Evolutionary conservation across 2,888 invertebrate species (phyloP).

Genomic region (Venustoraphidia nigricollis): DNA sequence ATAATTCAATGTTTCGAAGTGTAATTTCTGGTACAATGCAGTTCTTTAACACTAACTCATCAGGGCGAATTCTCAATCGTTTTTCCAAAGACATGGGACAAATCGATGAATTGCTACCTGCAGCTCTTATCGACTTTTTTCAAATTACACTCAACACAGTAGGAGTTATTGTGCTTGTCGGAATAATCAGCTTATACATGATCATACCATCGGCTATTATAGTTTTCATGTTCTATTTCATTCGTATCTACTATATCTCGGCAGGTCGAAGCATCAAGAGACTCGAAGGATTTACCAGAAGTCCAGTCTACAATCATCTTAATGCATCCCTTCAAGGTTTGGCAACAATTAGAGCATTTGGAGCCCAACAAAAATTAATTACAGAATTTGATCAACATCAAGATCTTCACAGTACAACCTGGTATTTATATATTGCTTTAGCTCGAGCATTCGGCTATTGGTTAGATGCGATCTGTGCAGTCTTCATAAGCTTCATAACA

Average conservation of each 20-base stretch:
- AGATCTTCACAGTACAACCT: conserved; percentile 50
- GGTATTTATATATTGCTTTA: conserved; percentile 52
- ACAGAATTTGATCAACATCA: conserved; percentile 40
- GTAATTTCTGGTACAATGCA: conserved; percentile 47
- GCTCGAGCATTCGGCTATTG: conserved; percentile 59
- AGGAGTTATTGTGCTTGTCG: conserved; percentile 60
- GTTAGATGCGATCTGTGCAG: conserved; percentile 50
- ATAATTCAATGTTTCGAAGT: conserved; percentile 56
- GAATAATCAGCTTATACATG: conserved; percentile 51
- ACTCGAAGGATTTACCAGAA: conserved; percentile 54
- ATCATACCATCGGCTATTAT: conserved; percentile 50
- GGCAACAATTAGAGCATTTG: conserved; percentile 54
- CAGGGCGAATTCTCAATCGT: conserved; percentile 48
- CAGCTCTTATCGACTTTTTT: conserved; percentile 27
- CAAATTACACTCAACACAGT: conserved; percentile 55
- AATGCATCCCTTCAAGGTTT: conserved; percentile 58
- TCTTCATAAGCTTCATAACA: conserved; percentile 49
- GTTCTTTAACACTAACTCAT: conserved; percentile 67
- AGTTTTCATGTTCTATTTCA: conserved; percentile 40
- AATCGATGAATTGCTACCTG: conserved; percentile 35
- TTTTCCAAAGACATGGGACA: conserved; percentile 54
- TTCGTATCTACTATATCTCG: conserved; percentile 51
- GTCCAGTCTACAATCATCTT: conserved; percentile 58
- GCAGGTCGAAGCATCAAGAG: conserved; percentile 63
- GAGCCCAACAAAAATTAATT: conserved; percentile 39